Evolutionary conservation across 2,888 invertebrate species (phyloP), one percentile per base, ranked within the genome.

Genomic region (Carabus problematicus): DNA sequence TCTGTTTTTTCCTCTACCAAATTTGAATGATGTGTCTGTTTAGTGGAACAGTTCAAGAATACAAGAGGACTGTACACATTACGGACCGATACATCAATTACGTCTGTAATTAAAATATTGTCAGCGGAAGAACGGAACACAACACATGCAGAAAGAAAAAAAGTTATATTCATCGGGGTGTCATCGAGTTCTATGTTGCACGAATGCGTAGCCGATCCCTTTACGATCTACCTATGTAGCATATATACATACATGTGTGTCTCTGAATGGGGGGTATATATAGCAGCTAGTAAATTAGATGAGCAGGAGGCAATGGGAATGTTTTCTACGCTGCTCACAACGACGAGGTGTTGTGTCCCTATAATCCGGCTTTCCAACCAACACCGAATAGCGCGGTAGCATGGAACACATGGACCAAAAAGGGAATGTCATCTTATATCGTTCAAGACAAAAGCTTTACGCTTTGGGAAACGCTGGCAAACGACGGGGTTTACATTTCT

Each of bases 401-500:
- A 19, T 52, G 52, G 52, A 19, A 14, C 52, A 12, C 52, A 52
- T 52, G 70, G 71, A 73, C 69, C 71, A 72, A 74, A 72, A 73
- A 70, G 70, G 72, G 72, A 74, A 75, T 75, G 72, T 73, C 74
- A 72, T 76, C 75, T 76, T 76, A 75, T 75, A 74, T 75, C 74
- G 74, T 75, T 75, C 72, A 72, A 72, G 70, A 74, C 72, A 74
- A 75, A 74, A 74, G 74, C 74, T 72, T 75, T 74, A 74, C 74
- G 75, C 75, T 75, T 74, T 75, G 75, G 76, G 76, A 75, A 76
- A 76, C 74, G 70, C 73, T 72, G 73, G 73, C 75, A 75, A 76
- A 75, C 74, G 75, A 72, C 73, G 73, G 75, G 75, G 77, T 77
- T 77, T 77, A 77, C 76, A 77, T 78, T 77, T 76, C 76, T 74